phyloP scores from a whole-genome alignment of 2,888 invertebrate species.

The Cheiracanthium punctorium region DNA sequence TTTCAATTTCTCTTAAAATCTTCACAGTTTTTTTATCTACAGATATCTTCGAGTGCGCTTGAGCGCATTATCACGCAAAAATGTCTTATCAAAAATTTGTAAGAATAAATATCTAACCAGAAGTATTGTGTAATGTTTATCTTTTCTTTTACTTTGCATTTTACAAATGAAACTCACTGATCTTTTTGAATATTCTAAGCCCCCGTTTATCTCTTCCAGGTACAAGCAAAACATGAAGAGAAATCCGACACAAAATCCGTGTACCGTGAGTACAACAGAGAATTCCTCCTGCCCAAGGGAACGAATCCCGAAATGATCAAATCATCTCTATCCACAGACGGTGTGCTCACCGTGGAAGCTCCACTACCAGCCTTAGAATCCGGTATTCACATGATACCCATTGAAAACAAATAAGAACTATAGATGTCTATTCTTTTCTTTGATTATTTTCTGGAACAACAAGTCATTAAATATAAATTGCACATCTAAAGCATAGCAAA shows the following conservation, averaged over 20 bases:
- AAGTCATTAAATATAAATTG: not conserved
- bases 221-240: conserved; percentile 98
- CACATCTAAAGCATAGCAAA: not conserved
- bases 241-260: conserved; percentile 97
- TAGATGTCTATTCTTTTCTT: not conserved
- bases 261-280: conserved; percentile 98
- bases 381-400: conserved; percentile 86
- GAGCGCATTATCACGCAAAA: too few relatives aligned
- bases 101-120: too few relatives aligned
- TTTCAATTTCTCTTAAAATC: too few relatives aligned
- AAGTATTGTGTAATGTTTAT: too few relatives aligned
- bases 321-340: conserved; percentile 96
- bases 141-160: too few relatives aligned
- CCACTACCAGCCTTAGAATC: conserved; percentile 85
- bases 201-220: conserved; percentile 84
- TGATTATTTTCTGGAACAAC: not conserved
- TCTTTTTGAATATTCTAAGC: too few relatives aligned
- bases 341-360: conserved; percentile 96
- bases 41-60: too few relatives aligned
- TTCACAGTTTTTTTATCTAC: too few relatives aligned
- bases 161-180: too few relatives aligned
- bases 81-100: too few relatives aligned
- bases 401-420: conserved; percentile 76
- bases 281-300: conserved; percentile 96
- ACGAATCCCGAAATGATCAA: conserved; percentile 97